Evolutionary conservation across 1,140 invertebrate genomes (phyloP), one percentile per base, ranked within the genome.

Genomic region (Drosophila dunni): DNA sequence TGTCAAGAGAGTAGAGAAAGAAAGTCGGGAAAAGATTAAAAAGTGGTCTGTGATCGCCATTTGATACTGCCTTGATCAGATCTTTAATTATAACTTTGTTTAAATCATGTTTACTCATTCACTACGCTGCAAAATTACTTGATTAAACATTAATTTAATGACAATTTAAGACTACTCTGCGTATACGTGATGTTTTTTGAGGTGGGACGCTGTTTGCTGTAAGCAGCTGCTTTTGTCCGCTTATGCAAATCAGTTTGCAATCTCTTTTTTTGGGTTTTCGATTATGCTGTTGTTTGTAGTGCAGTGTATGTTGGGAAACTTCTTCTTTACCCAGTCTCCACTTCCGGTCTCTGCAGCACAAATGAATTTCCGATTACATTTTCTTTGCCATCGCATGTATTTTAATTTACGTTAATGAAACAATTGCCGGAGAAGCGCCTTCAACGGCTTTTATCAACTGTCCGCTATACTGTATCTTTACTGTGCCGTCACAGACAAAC

Each of bases 371-470:
- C 82, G 82, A 82, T 88, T 88, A 74, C 79, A 79, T 88, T 82
- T 79, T 88, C 82, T 34, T 45, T 20, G 71, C 84, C 79, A 57
- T 54, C 72, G 65, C 67, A 77, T 86, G 83, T 76, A 86, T 86
- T 88, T 86, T 79, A 88, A 86, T 86, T 88, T 74, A 88, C 79
- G 76, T 88, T 86, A 86, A 86, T 88, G 84, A 83, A 86, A 88
- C 79, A 86, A 88, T 88, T 82, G 78, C 75, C 24, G 24, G 24
- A 54, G 51, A 64, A 76, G 71, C 51, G 45, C n/a, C 20, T 38
- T 40, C 36, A 42, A 1, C 56, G 40, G 53, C 3, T 20, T 15
- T 24, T 65, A 44, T 9, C 57, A 33, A 17, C 2, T 44, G 54
- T 17, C 29, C n/a, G 34, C 15, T 57, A 45, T 38, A 34, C 29